These are phyloP conservation scores for Propithecus perrieri DNA, from an alignment of 2,797 vertebrate species.

Conservation along the genomic window DNA sequence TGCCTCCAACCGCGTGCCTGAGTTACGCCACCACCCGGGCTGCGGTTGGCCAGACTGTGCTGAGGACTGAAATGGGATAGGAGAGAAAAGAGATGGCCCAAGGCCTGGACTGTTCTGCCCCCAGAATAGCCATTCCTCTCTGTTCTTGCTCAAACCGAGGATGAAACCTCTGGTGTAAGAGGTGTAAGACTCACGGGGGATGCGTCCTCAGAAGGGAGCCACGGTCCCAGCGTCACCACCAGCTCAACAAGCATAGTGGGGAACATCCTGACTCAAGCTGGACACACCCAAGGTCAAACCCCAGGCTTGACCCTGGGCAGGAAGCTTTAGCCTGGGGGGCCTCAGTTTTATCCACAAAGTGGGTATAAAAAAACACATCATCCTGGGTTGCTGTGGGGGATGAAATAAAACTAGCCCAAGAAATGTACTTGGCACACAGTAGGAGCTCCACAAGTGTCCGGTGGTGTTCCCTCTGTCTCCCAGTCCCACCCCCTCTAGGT, in stretches of 20 bases:
- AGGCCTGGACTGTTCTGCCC: not conserved
- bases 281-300: not conserved
- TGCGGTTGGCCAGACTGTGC: not conserved
- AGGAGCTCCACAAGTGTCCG: not conserved
- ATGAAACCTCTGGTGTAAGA: not conserved
- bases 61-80: not conserved
- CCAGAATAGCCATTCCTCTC: not conserved
- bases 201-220: not conserved
- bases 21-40: not conserved
- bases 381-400: not conserved
- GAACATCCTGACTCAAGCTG: not conserved
- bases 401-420: not conserved
- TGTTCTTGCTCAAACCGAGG: not conserved
- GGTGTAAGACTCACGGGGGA: not conserved
- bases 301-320: not conserved
- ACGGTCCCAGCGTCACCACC: fast-evolving
- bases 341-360: not conserved
- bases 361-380: not conserved
- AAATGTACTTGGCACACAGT: not conserved
- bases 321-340: not conserved
- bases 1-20: not conserved
- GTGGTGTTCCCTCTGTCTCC: not conserved
- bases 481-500: not conserved
- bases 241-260: not conserved
- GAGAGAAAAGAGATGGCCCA: not conserved